Evolutionary conservation across 2,113 vertebrate genomes (phyloP).

Genomic region (Sebastes schlegelii): DNA sequence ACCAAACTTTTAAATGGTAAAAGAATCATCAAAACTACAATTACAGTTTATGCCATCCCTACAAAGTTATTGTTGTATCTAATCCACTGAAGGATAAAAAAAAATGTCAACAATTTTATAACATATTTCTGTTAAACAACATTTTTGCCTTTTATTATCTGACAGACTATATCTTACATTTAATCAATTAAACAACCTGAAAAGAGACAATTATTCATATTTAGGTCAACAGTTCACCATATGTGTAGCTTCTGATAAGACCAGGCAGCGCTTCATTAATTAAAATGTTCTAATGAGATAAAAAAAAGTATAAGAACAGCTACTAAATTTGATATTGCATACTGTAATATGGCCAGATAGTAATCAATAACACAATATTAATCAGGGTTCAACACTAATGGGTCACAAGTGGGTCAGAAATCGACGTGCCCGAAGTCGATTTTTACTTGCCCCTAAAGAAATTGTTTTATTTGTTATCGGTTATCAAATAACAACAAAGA

Average conservation of each 20-base stretch:
- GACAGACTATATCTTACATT: not conserved
- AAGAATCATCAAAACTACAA: not conserved
- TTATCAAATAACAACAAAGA: too few species aligned
- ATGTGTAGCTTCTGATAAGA: not conserved
- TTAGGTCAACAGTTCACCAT: not conserved
- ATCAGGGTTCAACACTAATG: too few species aligned
- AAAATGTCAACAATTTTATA: too few species aligned
- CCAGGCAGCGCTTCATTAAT: not conserved
- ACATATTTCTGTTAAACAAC: too few species aligned
- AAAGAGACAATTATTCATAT: not conserved
- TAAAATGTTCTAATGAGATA: not conserved
- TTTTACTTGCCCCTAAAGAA: too few species aligned
- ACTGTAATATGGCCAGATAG: not conserved
- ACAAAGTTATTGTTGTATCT: not conserved
- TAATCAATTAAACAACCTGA: not conserved
- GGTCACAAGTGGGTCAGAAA: too few species aligned
- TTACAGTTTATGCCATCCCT: not conserved
- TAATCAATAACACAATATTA: not conserved
- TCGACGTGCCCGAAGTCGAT: too few species aligned
- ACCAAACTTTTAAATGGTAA: not conserved
- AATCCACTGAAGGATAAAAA: not conserved
- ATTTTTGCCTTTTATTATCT: not conserved
- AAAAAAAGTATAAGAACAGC: not conserved
- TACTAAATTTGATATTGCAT: not conserved
- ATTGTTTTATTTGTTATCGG: too few species aligned